Base-by-base conservation (phyloP, 2,888 invertebrate genomes). In the Eupithecia abbreviata region DNA sequence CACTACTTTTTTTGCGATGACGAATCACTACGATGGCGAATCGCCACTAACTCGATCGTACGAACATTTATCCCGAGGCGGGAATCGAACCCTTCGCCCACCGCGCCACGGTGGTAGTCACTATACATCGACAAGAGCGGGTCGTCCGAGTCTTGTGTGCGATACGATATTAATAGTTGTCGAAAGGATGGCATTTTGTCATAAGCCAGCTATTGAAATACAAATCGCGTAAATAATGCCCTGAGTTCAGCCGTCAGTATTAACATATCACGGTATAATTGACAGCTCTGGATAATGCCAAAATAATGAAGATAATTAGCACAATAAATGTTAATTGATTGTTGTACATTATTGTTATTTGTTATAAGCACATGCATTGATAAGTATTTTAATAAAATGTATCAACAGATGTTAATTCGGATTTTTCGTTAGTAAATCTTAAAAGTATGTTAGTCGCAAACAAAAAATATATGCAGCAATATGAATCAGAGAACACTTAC, bases 401-500 rank as follows among this genome's bases (percentile, higher is more conserved):
- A 58, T 58, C 9, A 58, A 18, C 7, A 55, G 55, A n/a, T 58
- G 9, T 58, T 55, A 2, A n/a, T 55, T 15, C 13, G n/a, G 0
- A 58, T 58, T 9, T 58, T 4, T 45, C n/a, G 47, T 76, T 75
- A 75, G 43, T 67, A 30, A 18, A 41, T 66, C 41, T 65, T 70
- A 62, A 45, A 73, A 69, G 51, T 74, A 18, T n/a, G 74, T 79
- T 78, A 79, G 76, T 79, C 73, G 78, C 76, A 79, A 81, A 80
- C 78, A 72, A 78, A 45, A 58, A 47, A 47, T 69, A 82, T 72
- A 81, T 78, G 79, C 81, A 82, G 77, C 77, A 67, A 70, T 49
- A 73, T 70, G 70, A 49, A 51, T 13, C 41, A 9, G 62, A 77
- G 77, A 80, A 72, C 82, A 90, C 90, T 91, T 91, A 91, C 90